Evolutionary conservation across 2,888 invertebrate species (phyloP).

Genomic region (Crematogaster levior): DNA sequence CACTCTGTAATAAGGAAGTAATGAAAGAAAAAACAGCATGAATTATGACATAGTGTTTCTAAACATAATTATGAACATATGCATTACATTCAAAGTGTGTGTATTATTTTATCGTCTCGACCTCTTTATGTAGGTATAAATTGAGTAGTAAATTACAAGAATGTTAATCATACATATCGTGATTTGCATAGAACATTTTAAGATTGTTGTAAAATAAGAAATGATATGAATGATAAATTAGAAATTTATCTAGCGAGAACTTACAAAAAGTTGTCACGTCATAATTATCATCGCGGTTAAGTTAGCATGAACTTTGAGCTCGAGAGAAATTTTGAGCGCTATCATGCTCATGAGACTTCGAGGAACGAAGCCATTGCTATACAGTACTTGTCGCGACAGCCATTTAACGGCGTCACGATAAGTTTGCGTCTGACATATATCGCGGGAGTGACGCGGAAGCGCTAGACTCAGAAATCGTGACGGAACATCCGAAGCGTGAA

Average conservation of each 20-base stretch:
- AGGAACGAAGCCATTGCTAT: constrained; percentile 28
- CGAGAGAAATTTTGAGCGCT: constrained; percentile 39
- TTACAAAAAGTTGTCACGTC: not conserved
- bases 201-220: not conserved
- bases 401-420: constrained; percentile 46
- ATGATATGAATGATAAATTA: too few relatives aligned
- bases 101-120: not conserved
- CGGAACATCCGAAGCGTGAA: constrained; percentile 74
- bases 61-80: not conserved
- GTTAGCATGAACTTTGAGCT: constrained; percentile 16
- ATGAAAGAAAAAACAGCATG: not conserved
- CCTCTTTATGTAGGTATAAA: not conserved
- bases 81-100: not conserved
- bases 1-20: too few relatives aligned
- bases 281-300: constrained; percentile 5
- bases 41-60: not conserved
- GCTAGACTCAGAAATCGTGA: constrained; percentile 66
- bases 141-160: not conserved
- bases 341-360: constrained; percentile 24
- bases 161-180: not conserved
- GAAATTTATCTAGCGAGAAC: not conserved
- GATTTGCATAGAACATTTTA: not conserved
- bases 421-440: constrained; percentile 43
- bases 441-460: constrained; percentile 60
- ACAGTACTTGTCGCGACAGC: constrained; percentile 37